Evolutionary conservation across 2,888 invertebrate species (phyloP).

Genomic region (Phyllotreta striolata): DNA sequence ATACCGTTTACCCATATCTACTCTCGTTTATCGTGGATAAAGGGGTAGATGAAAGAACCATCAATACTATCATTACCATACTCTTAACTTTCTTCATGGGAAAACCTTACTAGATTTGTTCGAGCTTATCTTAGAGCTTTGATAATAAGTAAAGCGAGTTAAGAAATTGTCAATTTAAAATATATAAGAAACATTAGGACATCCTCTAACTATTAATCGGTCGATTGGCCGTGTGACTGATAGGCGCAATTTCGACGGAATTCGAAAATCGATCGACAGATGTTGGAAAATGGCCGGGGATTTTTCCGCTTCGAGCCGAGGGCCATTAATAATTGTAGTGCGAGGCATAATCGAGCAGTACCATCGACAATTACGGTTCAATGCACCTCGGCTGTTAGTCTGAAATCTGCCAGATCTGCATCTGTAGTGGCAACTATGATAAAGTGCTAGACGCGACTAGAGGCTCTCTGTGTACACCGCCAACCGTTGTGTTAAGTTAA

Average conservation of each 20-base stretch:
- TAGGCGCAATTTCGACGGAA: slow-evolving; percentile 47
- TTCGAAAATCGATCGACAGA: slow-evolving; percentile 51
- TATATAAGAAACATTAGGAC: background rate
- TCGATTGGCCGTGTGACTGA: slow-evolving; percentile 38
- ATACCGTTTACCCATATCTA: too few species aligned
- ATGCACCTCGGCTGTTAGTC: slow-evolving; percentile 52
- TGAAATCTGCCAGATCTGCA: slow-evolving; percentile 55
- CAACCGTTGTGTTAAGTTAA: slow-evolving; percentile 32
- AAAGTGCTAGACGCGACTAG: slow-evolving; percentile 48
- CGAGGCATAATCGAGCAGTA: slow-evolving; percentile 51
- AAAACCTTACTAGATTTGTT: too few species aligned
- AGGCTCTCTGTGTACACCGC: slow-evolving; percentile 38
- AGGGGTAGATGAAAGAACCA: too few species aligned
- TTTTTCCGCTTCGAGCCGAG: slow-evolving; percentile 41
- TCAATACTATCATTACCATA: too few species aligned
- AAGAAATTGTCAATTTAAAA: background rate
- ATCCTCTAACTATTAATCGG: background rate
- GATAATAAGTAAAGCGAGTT: background rate
- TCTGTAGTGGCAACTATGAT: slow-evolving; percentile 54
- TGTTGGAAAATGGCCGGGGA: slow-evolving; percentile 47
- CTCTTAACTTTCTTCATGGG: too few species aligned
- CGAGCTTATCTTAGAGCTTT: too few species aligned
- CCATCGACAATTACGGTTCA: slow-evolving; percentile 57
- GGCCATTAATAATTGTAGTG: slow-evolving; percentile 47
- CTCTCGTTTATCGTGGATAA: too few species aligned